Evolutionary conservation across 2,797 vertebrate genomes (phyloP), one percentile per base, ranked within the genome.

Genomic region (Gadopsis bispinosus): DNA sequence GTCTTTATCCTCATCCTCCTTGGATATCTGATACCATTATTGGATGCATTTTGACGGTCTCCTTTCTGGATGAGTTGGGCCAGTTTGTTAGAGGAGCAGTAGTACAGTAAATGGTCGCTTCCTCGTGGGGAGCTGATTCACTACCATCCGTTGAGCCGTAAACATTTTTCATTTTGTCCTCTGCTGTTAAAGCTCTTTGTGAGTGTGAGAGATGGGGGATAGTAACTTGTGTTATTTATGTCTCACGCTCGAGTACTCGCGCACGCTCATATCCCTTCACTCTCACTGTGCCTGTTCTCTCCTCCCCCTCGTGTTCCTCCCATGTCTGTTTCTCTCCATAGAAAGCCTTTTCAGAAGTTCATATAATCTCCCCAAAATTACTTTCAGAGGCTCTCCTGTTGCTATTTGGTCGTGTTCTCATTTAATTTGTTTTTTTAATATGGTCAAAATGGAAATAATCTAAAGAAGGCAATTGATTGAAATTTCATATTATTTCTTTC

Each of bases 201-300:
- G 73, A 72, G 47, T 53, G 68, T 58, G 72, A 73, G 73, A 76
- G 69, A 77, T 33, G 62, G 66, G 26, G 61, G 11, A 74, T 83
- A 73, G 78, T 81, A 73, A 79, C 80, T 70, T 74, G 69, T 61
- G 67, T 81, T 88, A 77, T 90, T 88, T 90, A 75, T 58, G 68
- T 79, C 64, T 80, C 73, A 65, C 65, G 83, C 78, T 78, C n/a
- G 70, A 89, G 75, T 81, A 73, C 68, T 78, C 70, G 0, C 77
- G 74, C 76, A 77, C 16, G 11, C 73, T 69, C 62, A 3, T 75
- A 63, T 75, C 56, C 71, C 61, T 54, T 70, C 51, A n/a, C 51
- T 43, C 77, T 61, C 39, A 35, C 64, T 59, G 39, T 81, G 69
- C 70, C 71, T 70, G 67, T 64, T 61, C 80, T 35, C 41, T 77